These are phyloP conservation scores for Macaria liturata DNA, from an alignment of 2,888 invertebrate genomes.

Conservation along the genomic window DNA sequence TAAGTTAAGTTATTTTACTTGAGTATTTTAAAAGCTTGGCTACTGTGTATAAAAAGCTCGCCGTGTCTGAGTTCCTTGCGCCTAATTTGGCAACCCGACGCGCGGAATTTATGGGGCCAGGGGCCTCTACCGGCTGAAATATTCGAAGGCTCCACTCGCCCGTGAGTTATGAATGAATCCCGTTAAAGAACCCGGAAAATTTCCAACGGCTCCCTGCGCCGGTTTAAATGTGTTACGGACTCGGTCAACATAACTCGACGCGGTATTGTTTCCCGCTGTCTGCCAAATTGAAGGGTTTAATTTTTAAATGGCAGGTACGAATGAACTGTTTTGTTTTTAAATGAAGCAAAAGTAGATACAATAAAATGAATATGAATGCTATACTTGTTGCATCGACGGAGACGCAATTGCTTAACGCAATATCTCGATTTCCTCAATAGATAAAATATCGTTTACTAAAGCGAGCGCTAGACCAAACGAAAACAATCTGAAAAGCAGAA, in stretches of 20 bases:
- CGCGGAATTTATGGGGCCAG: conserved; percentile 78
- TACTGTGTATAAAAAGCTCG: conserved; percentile 15
- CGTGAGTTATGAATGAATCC: conserved; percentile 83
- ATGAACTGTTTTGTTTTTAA: no score
- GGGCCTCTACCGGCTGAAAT: conserved; percentile 76
- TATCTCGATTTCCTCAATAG: background rate
- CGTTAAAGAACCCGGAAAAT: conserved; percentile 82
- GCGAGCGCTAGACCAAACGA: conserved; percentile 11
- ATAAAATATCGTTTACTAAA: background rate
- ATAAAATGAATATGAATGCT: no score
- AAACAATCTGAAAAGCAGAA: conserved; percentile 24
- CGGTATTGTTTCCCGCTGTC: conserved; percentile 30
- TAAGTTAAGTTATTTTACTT: no score
- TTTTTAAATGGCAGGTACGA: conserved; percentile 1
- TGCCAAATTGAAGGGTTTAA: conserved; percentile 4
- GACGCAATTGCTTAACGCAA: no score
- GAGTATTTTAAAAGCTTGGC: conserved; percentile 7
- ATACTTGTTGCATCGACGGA: no score
- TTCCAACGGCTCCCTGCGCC: conserved; percentile 68
- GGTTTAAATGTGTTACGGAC: conserved; percentile 41
- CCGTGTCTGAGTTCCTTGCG: conserved; percentile 71
- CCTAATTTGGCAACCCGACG: conserved; percentile 83
- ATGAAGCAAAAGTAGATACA: no score
- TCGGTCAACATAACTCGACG: conserved; percentile 36
- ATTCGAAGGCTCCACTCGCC: conserved; percentile 80